phyloP scores from a whole-genome alignment of 2,888 invertebrate genomes.

The Drosophila eohydei region DNA sequence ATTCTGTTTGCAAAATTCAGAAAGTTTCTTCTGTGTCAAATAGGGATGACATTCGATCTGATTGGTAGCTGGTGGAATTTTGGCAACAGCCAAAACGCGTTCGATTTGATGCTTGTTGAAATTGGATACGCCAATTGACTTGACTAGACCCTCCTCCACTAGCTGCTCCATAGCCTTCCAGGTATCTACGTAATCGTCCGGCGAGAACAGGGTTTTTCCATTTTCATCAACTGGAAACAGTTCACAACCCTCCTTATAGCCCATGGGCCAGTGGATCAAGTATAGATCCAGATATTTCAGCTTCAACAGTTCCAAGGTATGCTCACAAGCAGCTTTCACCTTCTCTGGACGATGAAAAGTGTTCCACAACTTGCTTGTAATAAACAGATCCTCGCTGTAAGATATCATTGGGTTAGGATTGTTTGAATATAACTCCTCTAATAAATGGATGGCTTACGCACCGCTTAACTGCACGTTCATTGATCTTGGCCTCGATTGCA shows the following conservation, averaged over 20 bases:
- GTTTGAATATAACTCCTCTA: neutral
- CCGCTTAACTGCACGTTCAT: conserved; percentile 89
- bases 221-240: conserved; percentile 87
- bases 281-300: conserved; percentile 94
- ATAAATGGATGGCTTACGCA: conserved; percentile 59
- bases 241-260: conserved; percentile 90
- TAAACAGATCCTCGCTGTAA: conserved; percentile 88
- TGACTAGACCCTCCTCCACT: conserved; percentile 89
- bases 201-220: conserved; percentile 87
- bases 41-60: conserved; percentile 93
- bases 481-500: conserved; percentile 88
- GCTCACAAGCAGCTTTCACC: conserved; percentile 89
- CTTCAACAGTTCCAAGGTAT: conserved; percentile 89
- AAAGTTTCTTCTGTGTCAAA: conserved; percentile 89
- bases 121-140: conserved; percentile 90
- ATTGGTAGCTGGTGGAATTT: conserved; percentile 88
- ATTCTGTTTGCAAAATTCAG: conserved; percentile 88
- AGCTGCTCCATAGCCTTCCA: conserved; percentile 91
- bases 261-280: conserved; percentile 96
- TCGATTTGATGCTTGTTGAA: conserved; percentile 91
- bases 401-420: neutral
- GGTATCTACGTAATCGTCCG: conserved; percentile 90
- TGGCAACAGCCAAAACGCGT: conserved; percentile 87
- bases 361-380: conserved; percentile 95
- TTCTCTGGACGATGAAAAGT: conserved; percentile 92